Base-by-base conservation (phyloP, 2,113 vertebrate genomes). In the Morone saxatilis region DNA sequence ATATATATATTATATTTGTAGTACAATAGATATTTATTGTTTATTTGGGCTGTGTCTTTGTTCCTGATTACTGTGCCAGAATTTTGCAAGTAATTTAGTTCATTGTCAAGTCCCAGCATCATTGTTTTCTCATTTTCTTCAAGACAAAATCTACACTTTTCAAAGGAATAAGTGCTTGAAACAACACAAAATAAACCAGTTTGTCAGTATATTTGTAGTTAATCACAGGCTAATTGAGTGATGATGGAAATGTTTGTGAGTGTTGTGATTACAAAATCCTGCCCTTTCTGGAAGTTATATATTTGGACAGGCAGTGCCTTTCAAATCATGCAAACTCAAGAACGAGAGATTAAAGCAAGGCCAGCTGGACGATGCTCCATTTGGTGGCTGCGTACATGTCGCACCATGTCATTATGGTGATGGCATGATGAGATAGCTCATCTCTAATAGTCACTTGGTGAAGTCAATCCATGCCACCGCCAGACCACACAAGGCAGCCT, bases 351-450 rank as follows among this genome's bases (percentile, higher is more conserved):
- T 31, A 73, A 67, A 71, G 41, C 11, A 16, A 19, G 31, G 47
- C 67, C 25, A 13, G 31, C 62, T 20, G 62, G 31, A 45, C 14
- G 71, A 61, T 0, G 17, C 59, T 47, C 20, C 51, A 14, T 66
- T 31, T 11, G 9, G 22, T 50, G 76, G 62, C 65, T 43, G 62
- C 13, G 43, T 48, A 17, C 41, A 51, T 31, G 31, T 22, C 31
- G 53, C 47, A 75, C 14, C 38, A 7, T 50, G 19, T 88, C 81
- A 81, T 80, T 56, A 14, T 53, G 50, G 56, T 7, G 59, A 71
- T 86, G 67, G 57, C 59, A 45, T 9, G 84, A 80, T 31, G 86
- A 77, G 75, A 83, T 66, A 2, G 74, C 82, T 84, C 86, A 40
- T 83, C 60, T 73, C 47, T 78, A 36, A 51, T 13, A 57, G 66